These are phyloP conservation scores for Iselma pallidipennis DNA, from an alignment of 2,888 invertebrate genomes.

Conservation along the genomic window DNA sequence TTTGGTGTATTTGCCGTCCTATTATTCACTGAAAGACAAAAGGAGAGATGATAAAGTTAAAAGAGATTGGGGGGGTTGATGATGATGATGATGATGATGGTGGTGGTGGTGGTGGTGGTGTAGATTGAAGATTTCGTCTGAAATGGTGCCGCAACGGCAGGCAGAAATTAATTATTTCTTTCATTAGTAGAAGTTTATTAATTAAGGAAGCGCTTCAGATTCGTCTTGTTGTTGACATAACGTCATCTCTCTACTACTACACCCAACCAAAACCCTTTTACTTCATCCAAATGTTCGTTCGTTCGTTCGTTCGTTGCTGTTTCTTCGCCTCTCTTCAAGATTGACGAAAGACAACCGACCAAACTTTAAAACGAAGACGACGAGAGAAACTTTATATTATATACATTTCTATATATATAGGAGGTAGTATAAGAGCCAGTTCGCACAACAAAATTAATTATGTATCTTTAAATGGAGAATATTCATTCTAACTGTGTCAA, in stretches of 20 bases:
- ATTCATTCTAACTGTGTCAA: slow-evolving; percentile 39
- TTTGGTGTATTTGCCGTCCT: neutral
- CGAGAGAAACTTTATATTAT: slow-evolving; percentile 46
- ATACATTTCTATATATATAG: neutral
- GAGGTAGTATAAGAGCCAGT: slow-evolving; percentile 29
- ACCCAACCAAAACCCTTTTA: slow-evolving; percentile 48
- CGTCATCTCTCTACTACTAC: slow-evolving; percentile 51
- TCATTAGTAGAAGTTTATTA: slow-evolving; percentile 60
- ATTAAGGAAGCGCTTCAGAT: slow-evolving; percentile 58
- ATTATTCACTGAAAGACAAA: neutral
- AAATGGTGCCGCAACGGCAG: slow-evolving; percentile 50
- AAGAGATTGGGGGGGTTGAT: neutral
- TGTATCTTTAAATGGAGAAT: slow-evolving; percentile 51
- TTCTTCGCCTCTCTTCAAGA: neutral
- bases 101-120: neutral
- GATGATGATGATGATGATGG: neutral
- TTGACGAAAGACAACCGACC: slow-evolving; percentile 33
- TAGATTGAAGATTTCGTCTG: slow-evolving; percentile 30
- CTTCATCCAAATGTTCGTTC: slow-evolving; percentile 48
- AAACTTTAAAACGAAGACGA: slow-evolving; percentile 51
- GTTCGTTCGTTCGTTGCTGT: too few relatives aligned
- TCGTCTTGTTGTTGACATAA: slow-evolving; percentile 56
- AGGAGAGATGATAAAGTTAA: neutral
- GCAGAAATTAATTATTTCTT: slow-evolving; percentile 60
- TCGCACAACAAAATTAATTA: slow-evolving; percentile 55